phyloP scores from a whole-genome alignment of 1,140 invertebrate species.

The Parapsyche elsis region DNA sequence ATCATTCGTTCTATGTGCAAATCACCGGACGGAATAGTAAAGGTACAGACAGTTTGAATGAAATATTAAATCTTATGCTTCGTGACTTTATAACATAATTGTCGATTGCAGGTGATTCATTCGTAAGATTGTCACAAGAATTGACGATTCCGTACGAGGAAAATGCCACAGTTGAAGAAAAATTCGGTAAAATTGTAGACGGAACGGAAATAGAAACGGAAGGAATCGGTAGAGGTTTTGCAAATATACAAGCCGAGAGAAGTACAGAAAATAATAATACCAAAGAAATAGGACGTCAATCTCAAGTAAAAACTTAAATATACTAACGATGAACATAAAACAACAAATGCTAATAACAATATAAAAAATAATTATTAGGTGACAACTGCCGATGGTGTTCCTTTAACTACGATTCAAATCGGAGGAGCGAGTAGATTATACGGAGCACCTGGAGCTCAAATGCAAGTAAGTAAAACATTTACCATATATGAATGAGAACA shows the following conservation, averaged over 20 bases:
- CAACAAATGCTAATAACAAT: background rate
- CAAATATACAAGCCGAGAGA: constrained; percentile 15
- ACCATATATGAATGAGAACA: no score
- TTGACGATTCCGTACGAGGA: constrained; percentile 17
- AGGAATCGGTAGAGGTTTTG: constrained; percentile 14
- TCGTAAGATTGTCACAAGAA: constrained; percentile 44
- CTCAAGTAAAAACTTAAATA: constrained; percentile 27
- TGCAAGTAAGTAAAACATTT: constrained; percentile 62
- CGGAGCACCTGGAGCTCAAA: constrained; percentile 61
- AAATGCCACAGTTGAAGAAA: background rate
- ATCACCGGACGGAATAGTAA: constrained; percentile 48
- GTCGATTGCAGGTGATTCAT: constrained; percentile 41
- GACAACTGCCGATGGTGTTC: constrained; percentile 58
- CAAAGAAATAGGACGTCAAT: constrained; percentile 29
- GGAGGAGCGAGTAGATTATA: constrained; percentile 62
- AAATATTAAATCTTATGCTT: constrained; percentile 10
- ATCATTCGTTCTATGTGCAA: constrained; percentile 41
- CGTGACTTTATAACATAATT: no score
- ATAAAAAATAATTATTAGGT: constrained; percentile 55
- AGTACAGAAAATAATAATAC: background rate
- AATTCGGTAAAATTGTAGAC: constrained; percentile 1
- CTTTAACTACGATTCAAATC: constrained; percentile 63
- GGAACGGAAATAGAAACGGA: background rate
- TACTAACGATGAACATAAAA: background rate
- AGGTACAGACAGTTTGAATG: no score